Evolutionary conservation across 1,140 invertebrate genomes (phyloP).

Genomic region (Drosophila novamexicana): DNA sequence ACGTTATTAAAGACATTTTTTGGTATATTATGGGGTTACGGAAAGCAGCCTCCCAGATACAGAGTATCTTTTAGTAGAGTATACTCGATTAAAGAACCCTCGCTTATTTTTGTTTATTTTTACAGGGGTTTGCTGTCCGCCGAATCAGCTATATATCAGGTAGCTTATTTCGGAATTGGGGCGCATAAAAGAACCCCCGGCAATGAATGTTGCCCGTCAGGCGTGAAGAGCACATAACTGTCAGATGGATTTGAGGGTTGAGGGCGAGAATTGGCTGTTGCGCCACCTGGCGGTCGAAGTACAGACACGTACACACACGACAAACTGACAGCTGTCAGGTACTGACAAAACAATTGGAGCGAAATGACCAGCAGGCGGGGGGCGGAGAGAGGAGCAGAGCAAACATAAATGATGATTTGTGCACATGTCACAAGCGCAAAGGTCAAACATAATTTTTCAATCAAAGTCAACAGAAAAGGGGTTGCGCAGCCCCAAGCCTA

Average conservation of each 20-base stretch:
- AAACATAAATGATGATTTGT: conserved; percentile 50
- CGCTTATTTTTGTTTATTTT: too few species aligned
- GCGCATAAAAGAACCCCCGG: not conserved
- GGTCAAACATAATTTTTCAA: conserved; percentile 72
- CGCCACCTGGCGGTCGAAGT: conserved; percentile 34
- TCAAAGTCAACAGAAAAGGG: conserved; percentile 36
- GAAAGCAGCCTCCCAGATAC: too few species aligned
- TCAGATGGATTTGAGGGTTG: conserved; percentile 20
- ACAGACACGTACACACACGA: not conserved
- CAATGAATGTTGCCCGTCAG: not conserved
- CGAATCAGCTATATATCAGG: not conserved
- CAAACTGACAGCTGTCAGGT: conserved; percentile 65
- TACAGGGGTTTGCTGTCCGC: too few species aligned
- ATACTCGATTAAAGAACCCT: too few species aligned
- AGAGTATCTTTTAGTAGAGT: not conserved
- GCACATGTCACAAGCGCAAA: conserved; percentile 35
- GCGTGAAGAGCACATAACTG: conserved; percentile 21
- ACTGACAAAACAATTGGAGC: conserved; percentile 29
- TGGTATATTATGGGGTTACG: too few species aligned
- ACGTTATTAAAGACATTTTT: too few species aligned
- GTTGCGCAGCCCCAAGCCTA: not conserved
- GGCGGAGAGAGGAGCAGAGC: not conserved
- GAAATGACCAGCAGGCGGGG: not conserved
- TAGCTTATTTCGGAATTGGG: conserved; percentile 4
- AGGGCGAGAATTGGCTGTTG: conserved; percentile 34